Evolutionary conservation across 2,113 vertebrate genomes (phyloP).

Genomic region (Nettapus auritus): DNA sequence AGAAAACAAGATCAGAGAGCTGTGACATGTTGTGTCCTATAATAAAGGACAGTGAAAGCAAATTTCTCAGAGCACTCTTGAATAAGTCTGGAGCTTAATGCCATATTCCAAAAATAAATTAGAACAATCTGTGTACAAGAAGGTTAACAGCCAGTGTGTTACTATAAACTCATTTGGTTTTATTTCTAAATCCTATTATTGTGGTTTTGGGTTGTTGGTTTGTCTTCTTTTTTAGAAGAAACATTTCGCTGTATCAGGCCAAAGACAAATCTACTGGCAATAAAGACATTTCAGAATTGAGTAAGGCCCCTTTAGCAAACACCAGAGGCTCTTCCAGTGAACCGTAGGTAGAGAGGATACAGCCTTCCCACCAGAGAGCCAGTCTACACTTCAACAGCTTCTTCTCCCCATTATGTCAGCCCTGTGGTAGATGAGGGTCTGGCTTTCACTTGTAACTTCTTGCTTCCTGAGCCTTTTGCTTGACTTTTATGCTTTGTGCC

Average conservation of each 20-base stretch:
- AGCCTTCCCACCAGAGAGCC: background rate
- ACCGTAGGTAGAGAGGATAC: background rate
- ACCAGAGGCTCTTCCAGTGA: background rate
- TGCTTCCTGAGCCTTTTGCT: background rate
- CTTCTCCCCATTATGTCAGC: background rate
- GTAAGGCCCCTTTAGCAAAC: background rate
- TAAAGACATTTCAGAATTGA: background rate
- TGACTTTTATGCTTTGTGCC: background rate
- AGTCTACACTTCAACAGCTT: background rate
- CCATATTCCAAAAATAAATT: background rate
- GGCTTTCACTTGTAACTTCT: background rate
- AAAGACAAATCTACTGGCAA: background rate
- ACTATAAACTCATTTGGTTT: background rate
- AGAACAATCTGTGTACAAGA: background rate
- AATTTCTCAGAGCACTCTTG: background rate
- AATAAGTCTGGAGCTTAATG: background rate
- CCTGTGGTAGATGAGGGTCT: background rate
- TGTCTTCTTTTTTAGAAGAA: background rate
- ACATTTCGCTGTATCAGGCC: background rate
- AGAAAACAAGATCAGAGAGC: background rate
- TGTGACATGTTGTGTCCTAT: background rate
- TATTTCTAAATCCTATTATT: conserved; percentile 23
- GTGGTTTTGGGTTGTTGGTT: background rate
- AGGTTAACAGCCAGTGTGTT: background rate
- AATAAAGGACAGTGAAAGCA: background rate